Percentiles rank a stretch among this genome's conserved stretches.
phyloP scores from a whole-genome alignment of 2,797 vertebrate species.

The Tiaroga cobitis region DNA sequence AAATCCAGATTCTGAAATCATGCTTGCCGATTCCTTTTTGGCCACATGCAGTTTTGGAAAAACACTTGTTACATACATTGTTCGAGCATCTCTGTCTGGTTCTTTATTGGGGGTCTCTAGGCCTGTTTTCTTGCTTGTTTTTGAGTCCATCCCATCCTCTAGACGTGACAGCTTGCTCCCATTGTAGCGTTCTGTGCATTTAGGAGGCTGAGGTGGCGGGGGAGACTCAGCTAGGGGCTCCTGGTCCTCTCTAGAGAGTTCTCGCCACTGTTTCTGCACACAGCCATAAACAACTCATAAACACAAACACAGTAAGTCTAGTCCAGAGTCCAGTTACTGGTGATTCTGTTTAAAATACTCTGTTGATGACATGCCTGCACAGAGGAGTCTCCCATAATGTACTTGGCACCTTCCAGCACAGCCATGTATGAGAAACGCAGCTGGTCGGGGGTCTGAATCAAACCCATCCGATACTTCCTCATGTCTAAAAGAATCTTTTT shows the following conservation, averaged over 20 bases:
- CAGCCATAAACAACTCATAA: not conserved
- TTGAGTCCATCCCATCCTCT: constrained; percentile 77
- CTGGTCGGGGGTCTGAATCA: constrained; percentile 97
- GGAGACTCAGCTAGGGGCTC: constrained; percentile 80
- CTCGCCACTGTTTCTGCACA: constrained; percentile 86
- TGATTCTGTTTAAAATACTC: not conserved
- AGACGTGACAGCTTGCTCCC: constrained; percentile 76
- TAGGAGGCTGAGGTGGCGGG: constrained; percentile 73
- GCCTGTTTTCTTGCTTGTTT: constrained; percentile 72
- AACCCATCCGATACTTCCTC: constrained; percentile 95
- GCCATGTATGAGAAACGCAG: constrained; percentile 96
- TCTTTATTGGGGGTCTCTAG: constrained; percentile 71
- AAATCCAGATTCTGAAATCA: not conserved
- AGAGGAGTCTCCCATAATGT: constrained; percentile 90
- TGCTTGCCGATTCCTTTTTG: not conserved
- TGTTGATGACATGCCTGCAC: constrained; percentile 80
- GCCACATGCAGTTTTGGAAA: not conserved
- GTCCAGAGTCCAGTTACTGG: not conserved
- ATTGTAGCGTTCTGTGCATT: constrained; percentile 82
- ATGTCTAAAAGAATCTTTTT: constrained; percentile 92
- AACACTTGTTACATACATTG: constrained; percentile 79
- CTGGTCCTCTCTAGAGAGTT: constrained; percentile 91
- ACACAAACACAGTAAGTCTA: not conserved
- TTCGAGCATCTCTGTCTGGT: constrained; percentile 76
- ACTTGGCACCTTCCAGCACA: constrained; percentile 91